Evolutionary conservation across 1,140 invertebrate genomes (phyloP), one percentile per base, ranked within the genome.

Genomic region (Tetraneura akinire): DNA sequence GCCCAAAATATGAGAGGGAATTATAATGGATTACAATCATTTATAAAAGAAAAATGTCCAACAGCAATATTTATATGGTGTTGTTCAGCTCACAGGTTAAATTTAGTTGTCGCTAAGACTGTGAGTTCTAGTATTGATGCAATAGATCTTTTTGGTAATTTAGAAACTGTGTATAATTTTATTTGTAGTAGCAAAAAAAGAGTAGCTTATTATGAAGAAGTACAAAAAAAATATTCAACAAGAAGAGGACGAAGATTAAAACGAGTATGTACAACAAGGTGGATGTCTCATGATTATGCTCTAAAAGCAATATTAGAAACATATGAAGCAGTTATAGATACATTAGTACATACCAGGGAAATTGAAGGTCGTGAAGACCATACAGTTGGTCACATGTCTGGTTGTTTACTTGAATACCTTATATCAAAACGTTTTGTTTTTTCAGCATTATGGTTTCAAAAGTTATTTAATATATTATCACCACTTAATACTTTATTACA

Each of bases 201-300:
- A 53, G 51, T 53, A n/a, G 51, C 16, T 53, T 21, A 53, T 18
- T 53, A 53, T 53, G 51, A 53, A 53, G n/a, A 53, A 53, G 51
- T 53, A 53, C 51, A 53, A 53, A 53, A 53, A n/a, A 18, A 53
- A 53, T 53, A 53, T 53, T 53, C 51, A 53, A 18, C 51, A 53
- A 18, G 51, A 53, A n/a, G 51, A 18, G 51, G n/a, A 8, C 51
- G 16, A n/a, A 3, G 18, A 53, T 53, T 53, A 18, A 53, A 53
- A 21, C 18, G 51, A 53, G 51, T 53, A n/a, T 53, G 3, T 53
- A 53, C 16, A 53, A 53, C 60, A 8, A 26, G 60, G 29, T 62
- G 60, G 60, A 62, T 62, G 60, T 62, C 60, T 29, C 60, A 62
- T 3, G 23, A 26, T 29, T 14, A 26, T 14, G 60, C 60, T 13